Base-by-base conservation (phyloP, 2,888 invertebrate species). In the Aphodius sticticus region DNA sequence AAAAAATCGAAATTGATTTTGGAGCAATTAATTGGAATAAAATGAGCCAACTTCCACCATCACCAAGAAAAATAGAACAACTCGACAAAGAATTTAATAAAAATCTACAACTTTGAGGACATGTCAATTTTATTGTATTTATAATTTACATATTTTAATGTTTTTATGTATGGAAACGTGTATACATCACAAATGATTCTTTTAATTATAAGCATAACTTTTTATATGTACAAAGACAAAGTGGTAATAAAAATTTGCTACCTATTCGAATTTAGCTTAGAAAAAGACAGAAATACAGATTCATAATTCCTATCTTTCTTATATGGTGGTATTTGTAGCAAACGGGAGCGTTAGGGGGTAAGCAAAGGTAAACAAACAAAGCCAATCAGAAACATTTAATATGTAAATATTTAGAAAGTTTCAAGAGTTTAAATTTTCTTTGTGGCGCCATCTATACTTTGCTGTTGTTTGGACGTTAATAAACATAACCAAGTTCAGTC, bases 1-100 rank as follows among this genome's bases (percentile, higher is more conserved):
- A 90, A 12, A 90, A 91, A 87, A 92, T 96, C 84, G 90, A 92
- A 26, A 95, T 96, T 76, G 92, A 95, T 86, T 95, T 96, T 87
- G 89, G 89, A 70, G 91, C 92, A 80, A 92, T 92, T 74, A 91
- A 94, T 85, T 92, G 92, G 91, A 91, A 92, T 84, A 84, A 88
- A 76, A 90, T 90, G 89, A 89, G 86, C 71, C 91, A 92, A 84
- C 79, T 90, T 76, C 90, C 91, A 16, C 83, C 87, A 71, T 89
- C 89, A 26, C 90, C 91, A 74, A 6, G 6, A n/a, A 74, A 74
- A 36, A 70, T 5, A 12, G 53, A 3, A 5, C 12, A 12, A 9
- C 53, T 53, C 9, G 53, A 53, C 53, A 53, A 53, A 53, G 53
- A 53, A 9, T 53, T 53, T 12, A 53, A 12, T 12, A 53, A 53